Evolutionary conservation across 1,140 invertebrate genomes (phyloP), one percentile per base, ranked within the genome.

Genomic region (Brachystomella parvula): DNA sequence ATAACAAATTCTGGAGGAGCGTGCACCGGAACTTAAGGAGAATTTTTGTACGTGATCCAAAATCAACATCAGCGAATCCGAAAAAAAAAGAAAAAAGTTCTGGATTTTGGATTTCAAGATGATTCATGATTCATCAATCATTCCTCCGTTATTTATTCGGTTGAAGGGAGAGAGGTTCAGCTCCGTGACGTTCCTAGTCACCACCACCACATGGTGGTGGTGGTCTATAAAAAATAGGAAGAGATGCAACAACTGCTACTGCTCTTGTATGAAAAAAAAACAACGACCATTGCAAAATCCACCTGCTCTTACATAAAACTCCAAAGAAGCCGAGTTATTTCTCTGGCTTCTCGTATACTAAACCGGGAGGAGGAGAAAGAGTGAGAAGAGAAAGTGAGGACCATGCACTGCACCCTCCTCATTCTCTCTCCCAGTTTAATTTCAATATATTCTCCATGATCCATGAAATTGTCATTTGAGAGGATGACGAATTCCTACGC

Each of bases 381-480:
- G 19, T 9, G 6, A 19, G 19, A 39, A 39, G 35, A 19, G 35
- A 19, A 39, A 39, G 35, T 39, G 35, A 19, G 21, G 21, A 19
- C 49, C 21, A 15, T 9, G 49, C 6, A 24, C 49, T 26, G 24
- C 39, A 44, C 9, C 39, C 9, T 44, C 39, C 39, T n/a, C n/a
- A n/a, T 26, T 53, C 9, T 26, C 12, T 24, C 9, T 17, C 24
- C 9, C 21, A 6, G 15, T 53, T 53, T 26, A 6, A 6, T 9
- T 53, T 53, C 21, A 53, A 17, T 26, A 17, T 24, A 53, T 15
- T 53, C 12, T 53, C 24, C 49, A 15, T 53, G 15, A 53, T 53
- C 49, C 49, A 53, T 53, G 49, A 53, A 53, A 53, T 53, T 53
- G 49, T 53, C 24, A 53, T 53, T 53, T 15, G 24, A 53, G 24